Conservation (phyloP, 2,113 vertebrate species). For the cattle (Bos taurus) region DNA sequence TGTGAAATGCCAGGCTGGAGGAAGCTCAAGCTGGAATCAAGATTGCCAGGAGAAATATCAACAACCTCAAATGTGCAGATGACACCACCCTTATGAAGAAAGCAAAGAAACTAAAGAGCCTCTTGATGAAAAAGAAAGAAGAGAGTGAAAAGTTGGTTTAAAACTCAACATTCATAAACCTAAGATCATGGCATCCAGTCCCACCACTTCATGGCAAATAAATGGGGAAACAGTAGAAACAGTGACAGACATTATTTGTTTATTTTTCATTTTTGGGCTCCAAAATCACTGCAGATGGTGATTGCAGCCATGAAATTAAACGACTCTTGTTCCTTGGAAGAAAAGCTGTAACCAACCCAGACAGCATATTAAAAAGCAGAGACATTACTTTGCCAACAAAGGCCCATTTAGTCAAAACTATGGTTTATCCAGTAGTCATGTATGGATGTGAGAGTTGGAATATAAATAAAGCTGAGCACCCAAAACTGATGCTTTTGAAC, state of each 20-base stretch:
- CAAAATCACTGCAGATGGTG: not conserved
- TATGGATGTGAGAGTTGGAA: not conserved
- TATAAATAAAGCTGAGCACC: not conserved
- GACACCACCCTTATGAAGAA: not conserved
- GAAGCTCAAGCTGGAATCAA: not conserved
- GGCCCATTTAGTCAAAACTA: not conserved
- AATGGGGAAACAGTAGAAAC: not conserved
- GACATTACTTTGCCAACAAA: not conserved
- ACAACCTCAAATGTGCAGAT: not conserved
- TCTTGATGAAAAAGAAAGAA: not conserved
- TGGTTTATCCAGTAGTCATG: not conserved
- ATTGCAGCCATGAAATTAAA: not conserved
- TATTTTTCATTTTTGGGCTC: not conserved
- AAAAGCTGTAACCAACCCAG: not conserved
- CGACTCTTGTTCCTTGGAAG: not conserved
- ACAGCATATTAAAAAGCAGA: not conserved
- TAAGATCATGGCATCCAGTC: not conserved
- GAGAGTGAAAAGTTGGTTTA: not conserved
- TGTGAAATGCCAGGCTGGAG: rapidly evolving
- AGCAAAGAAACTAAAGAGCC: not conserved
- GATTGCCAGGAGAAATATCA: not conserved
- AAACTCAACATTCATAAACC: not conserved
- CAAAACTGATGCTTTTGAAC: not conserved
- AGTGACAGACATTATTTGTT: not conserved
- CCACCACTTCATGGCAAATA: not conserved